Conservation (phyloP, 2,888 invertebrate species). For the Diplolepis rosae region DNA sequence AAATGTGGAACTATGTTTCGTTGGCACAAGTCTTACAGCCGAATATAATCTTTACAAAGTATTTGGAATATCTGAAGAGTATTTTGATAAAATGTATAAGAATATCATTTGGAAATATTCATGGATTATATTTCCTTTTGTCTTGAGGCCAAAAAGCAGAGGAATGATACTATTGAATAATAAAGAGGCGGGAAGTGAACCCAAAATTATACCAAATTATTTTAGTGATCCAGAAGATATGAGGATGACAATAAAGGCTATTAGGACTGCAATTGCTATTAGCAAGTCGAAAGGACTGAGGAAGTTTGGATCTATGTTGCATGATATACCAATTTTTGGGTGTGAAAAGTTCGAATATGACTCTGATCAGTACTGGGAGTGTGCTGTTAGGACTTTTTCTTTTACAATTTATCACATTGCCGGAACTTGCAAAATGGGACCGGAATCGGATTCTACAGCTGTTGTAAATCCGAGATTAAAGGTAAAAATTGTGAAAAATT, state of each 20-base stretch:
- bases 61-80: conserved; percentile 76
- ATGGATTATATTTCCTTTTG: conserved; percentile 79
- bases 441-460: conserved; percentile 76
- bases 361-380: conserved; percentile 82
- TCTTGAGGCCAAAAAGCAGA: conserved; percentile 81
- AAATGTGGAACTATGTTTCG: conserved; percentile 80
- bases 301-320: conserved; percentile 76
- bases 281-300: conserved; percentile 78
- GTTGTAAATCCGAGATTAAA: conserved; percentile 79
- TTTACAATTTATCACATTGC: conserved; percentile 82
- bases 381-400: conserved; percentile 80
- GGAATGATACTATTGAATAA: conserved; percentile 80
- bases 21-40: conserved; percentile 76
- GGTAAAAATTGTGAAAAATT: conserved; percentile 52
- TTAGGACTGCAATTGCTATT: conserved; percentile 77
- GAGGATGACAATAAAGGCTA: conserved; percentile 78
- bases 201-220: conserved; percentile 82
- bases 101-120: conserved; percentile 82
- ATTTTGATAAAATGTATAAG: conserved; percentile 80
- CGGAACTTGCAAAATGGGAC: conserved; percentile 82
- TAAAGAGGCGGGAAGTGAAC: conserved; percentile 79
- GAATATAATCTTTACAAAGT: conserved; percentile 80
- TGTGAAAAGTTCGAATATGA: conserved; percentile 78
- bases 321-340: conserved; percentile 76
- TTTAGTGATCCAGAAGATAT: conserved; percentile 79